phyloP scores from a whole-genome alignment of 2,113 vertebrate species.

The Indicator maculatus region DNA sequence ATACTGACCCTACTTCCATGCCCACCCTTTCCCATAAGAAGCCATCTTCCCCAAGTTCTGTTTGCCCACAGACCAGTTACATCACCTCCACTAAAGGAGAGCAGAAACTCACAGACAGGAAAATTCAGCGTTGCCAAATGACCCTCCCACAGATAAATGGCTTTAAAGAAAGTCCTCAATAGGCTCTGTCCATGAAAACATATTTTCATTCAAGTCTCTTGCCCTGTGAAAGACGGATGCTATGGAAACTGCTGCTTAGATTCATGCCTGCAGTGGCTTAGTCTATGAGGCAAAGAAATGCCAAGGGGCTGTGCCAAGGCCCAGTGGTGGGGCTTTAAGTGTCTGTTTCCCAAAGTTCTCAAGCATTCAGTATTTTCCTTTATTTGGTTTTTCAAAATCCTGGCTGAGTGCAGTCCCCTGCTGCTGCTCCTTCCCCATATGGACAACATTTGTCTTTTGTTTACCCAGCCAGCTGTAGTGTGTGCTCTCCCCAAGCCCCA shows the following conservation, averaged over 20 bases:
- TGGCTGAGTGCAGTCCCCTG: not conserved
- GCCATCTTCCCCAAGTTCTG: not conserved
- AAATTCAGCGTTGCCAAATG: not conserved
- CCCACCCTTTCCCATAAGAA: not conserved
- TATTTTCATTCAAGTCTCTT: not conserved
- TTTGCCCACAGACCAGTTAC: not conserved
- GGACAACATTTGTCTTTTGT: not conserved
- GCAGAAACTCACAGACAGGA: not conserved
- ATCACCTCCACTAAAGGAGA: not conserved
- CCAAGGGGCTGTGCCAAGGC: not conserved
- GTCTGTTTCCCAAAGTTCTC: not conserved
- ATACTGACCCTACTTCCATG: not conserved
- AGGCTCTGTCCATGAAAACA: not conserved
- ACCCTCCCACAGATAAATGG: not conserved
- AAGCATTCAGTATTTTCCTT: slow-evolving; percentile 2
- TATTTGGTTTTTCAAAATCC: not conserved
- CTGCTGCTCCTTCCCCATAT: slow-evolving; percentile 41
- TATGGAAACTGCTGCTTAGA: not conserved
- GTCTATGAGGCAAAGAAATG: not conserved
- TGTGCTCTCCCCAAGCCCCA: not conserved
- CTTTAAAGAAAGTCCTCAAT: not conserved
- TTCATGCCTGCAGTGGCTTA: not conserved
- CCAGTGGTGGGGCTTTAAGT: not conserved
- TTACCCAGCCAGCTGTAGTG: not conserved
- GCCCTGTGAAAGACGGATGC: rapidly evolving